phyloP scores from a whole-genome alignment of 2,113 vertebrate species.

The Corynorhinus townsendii region DNA sequence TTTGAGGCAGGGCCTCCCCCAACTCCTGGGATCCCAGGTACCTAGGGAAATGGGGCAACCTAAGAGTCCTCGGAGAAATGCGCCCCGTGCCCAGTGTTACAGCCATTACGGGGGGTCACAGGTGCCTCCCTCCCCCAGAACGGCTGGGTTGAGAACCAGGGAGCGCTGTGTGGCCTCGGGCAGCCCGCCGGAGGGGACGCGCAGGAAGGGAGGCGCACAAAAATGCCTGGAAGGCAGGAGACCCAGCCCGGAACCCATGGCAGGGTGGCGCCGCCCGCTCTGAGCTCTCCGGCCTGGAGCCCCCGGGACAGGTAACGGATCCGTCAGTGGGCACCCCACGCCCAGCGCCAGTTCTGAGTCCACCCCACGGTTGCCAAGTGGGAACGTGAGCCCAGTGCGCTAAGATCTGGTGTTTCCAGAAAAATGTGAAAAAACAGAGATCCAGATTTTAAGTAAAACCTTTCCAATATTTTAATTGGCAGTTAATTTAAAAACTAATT shows the following conservation, averaged over 20 bases:
- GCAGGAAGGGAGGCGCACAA: too few species aligned
- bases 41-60: not conserved
- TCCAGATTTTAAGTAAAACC: not conserved
- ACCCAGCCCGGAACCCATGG: not conserved
- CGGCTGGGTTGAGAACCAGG: not conserved
- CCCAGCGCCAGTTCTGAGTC: not conserved
- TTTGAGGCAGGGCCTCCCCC: not conserved
- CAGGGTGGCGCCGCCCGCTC: not conserved
- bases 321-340: not conserved
- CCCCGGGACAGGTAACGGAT: too few species aligned
- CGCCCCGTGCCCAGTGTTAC: not conserved
- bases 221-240: not conserved
- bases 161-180: not conserved
- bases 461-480: not conserved
- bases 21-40: not conserved
- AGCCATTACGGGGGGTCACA: not conserved
- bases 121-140: accelerated
- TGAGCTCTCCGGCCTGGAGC: not conserved
- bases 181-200: too few species aligned
- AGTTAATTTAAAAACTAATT: not conserved
- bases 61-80: not conserved
- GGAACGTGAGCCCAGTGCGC: not conserved
- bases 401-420: not conserved
- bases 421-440: not conserved
- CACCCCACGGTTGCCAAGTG: not conserved